phyloP scores from a whole-genome alignment of 1,140 invertebrate species.

The Monochamus saltuarius region DNA sequence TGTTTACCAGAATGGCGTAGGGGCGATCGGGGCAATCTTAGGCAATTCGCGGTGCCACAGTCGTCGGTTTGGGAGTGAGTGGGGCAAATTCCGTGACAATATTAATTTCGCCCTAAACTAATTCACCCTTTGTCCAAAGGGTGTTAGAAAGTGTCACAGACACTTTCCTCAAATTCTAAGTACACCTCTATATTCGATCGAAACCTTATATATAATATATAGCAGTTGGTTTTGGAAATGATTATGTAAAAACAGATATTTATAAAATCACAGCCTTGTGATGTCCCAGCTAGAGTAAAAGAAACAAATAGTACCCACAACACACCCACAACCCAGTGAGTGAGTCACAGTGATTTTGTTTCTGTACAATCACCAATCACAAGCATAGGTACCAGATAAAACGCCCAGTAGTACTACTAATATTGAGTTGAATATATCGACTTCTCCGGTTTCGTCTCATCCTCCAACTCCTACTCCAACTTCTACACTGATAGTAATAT shows the following conservation, averaged over 20 bases:
- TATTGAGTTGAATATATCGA: slow-evolving; percentile 39
- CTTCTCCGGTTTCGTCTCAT: slow-evolving; percentile 48
- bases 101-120: no score
- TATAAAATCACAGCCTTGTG: slow-evolving; percentile 27
- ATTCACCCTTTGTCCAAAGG: no score
- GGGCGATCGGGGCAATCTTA: no score
- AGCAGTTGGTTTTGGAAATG: slow-evolving; percentile 32
- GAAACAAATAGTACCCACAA: slow-evolving; percentile 30
- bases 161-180: slow-evolving; percentile 30
- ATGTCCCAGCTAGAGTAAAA: slow-evolving; percentile 20
- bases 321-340: slow-evolving; percentile 44
- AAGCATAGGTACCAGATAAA: slow-evolving; percentile 50
- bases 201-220: no score
- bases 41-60: no score
- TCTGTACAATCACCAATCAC: slow-evolving; percentile 46
- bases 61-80: no score
- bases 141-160: no score
- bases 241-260: slow-evolving; percentile 38
- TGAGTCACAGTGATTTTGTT: slow-evolving; percentile 42
- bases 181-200: slow-evolving; percentile 29
- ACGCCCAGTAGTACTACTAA: slow-evolving; percentile 49
- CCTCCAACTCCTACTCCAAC: slow-evolving; percentile 51
- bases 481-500: slow-evolving; percentile 50
- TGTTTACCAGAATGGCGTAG: no score
- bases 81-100: no score